Evolutionary conservation across 2,888 invertebrate genomes (phyloP), one percentile per base, ranked within the genome.

Genomic region (Morpho deidamia): DNA sequence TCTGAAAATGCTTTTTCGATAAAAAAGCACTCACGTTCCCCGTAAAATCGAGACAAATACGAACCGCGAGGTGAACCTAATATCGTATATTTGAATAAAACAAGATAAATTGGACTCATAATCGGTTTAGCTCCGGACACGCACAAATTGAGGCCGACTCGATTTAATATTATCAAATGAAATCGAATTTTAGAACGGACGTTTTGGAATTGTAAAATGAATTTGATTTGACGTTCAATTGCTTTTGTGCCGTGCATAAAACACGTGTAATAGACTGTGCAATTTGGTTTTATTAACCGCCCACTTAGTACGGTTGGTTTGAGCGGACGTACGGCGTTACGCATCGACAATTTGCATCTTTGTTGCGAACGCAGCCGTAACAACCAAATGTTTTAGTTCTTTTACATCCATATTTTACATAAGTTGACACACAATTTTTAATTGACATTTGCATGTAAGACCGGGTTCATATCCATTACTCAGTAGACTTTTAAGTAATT

Each of bases 121-220:
- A 48, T 48, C 48, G 48, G 40, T 48, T 48, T 48, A 48, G 40
- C n/a, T 14, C 37, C 48, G 32, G 39, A 47, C 46, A 39, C 34
- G 48, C 39, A n/a, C 48, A 9, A 41, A 40, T 34, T 32, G 40
- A 23, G 40, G 34, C 2, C 48, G 33, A 48, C 40, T 41, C 48
- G 48, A 48, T 48, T 48, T 48, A 34, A 40, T 41, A 48, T 48
- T 48, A 33, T 48, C 32, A 47, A 48, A 48, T n/a, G 48, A 48
- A 48, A 48, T 39, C 32, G 12, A 34, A 11, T 48, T 48, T 48
- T 40, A 48, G 48, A 12, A 12, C 33, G 33, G 40, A 1, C 40
- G 39, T 48, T 47, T 41, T 33, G 32, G 11, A 48, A 48, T 34
- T 33, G 40, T 48, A 34, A 41, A 48, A 48, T 41, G 48, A 41